Base-by-base conservation (phyloP, 2,113 vertebrate species). In the Astur gentilis region DNA sequence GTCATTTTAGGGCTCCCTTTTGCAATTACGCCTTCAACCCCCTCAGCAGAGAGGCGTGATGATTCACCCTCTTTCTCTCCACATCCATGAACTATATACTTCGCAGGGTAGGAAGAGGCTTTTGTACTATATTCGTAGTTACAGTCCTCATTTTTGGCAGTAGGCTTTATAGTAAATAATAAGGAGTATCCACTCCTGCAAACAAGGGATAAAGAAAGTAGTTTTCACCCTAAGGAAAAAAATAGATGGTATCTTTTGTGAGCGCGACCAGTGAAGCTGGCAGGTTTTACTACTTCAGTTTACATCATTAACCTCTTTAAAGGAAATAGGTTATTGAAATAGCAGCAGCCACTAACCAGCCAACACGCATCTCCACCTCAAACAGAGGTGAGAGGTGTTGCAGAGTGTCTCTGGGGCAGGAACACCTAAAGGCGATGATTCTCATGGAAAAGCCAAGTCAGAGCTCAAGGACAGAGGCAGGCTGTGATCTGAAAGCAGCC, bases 211-310 rank as follows among this genome's bases (percentile, higher is more conserved):
- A 49, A 83, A 82, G 31, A 40, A 60, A 76, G 49, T 26, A 71
- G 50, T 34, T 83, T 90, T 57, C 29, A 40, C 40, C 36, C 7
- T 40, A 62, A 58, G 54, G 52, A 83, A 75, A 76, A 86, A 79
- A 67, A 44, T 4, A 34, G 29, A 26, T 1, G 0, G 0, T 31
- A 40, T 36, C 18, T 72, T 91, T 31, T 45, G 34, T 60, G 45
- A 88, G 18, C 1, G 1, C 0, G 7, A 27, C 26, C 13, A 44
- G 60, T n/a, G 57, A 71, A 72, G 78, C 38, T 49, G 42, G 25
- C 25, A 49, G 42, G 21, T 67, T 86, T 86, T 31, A 29, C 16
- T 16, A 29, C 60, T 57, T 44, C 36, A n/a, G 55, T 70, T 89
- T 67, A 58, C 26, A 27, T 66, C 5, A 42, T 72, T 45, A 72